A percentile compares a stretch with the other conserved stretches of the same genome.
Conservation (phyloP, 1,140 invertebrate genomes). For the Nebria ingens region DNA sequence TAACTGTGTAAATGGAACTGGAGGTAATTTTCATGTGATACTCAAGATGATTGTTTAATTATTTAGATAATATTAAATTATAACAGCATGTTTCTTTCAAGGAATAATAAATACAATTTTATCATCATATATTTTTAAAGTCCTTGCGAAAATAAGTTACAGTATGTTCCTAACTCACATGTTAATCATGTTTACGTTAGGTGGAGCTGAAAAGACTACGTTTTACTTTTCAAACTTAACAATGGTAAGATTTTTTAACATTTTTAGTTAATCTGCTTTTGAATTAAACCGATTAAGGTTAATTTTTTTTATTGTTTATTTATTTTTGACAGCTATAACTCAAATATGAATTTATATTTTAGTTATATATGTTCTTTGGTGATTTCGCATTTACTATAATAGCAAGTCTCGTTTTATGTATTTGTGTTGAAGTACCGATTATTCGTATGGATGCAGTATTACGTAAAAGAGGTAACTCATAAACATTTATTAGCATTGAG, state of each 20-base stretch:
- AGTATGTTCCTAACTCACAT: not conserved
- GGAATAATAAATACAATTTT: conserved; percentile 13
- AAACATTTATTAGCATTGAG: not conserved
- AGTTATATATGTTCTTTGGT: not conserved
- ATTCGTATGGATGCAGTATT: not conserved
- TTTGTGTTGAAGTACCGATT: conserved; percentile 5
- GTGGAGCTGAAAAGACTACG: not conserved
- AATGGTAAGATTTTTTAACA: not conserved
- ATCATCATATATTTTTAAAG: conserved; percentile 2
- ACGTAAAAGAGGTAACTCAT: not conserved
- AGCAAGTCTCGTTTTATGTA: not conserved
- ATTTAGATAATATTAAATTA: no score
- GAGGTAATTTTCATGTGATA: no score
- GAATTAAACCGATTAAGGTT: not conserved
- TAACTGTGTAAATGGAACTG: conserved; percentile 44
- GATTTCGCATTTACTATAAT: not conserved
- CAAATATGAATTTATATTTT: not conserved
- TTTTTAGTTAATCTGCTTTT: no score
- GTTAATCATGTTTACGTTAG: not conserved
- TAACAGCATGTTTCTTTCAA: conserved; percentile 1
- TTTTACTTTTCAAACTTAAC: not conserved
- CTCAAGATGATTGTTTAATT: no score
- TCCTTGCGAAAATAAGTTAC: conserved; percentile 1
- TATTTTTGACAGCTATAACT: no score
- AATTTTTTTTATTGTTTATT: not conserved